Percentiles rank a stretch among this genome's conserved stretches.
Evolutionary conservation across 2,797 vertebrate genomes (phyloP).

Genomic region (Lithobates sylvaticus): DNA sequence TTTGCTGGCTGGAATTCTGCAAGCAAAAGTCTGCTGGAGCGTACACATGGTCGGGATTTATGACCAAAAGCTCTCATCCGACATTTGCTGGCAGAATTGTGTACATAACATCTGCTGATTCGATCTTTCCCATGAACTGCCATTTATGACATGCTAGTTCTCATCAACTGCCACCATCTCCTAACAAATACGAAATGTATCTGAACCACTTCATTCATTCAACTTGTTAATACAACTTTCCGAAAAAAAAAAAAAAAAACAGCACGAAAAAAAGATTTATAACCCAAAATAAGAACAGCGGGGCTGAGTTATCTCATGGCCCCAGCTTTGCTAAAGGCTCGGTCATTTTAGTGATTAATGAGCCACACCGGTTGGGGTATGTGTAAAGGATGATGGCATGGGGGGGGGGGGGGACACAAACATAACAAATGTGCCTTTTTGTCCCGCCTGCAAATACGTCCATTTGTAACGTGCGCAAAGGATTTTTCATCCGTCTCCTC

Average conservation of each 20-base stretch:
- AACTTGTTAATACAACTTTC: background rate
- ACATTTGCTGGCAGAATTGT: no score
- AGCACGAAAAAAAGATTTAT: background rate
- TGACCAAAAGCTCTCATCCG: no score
- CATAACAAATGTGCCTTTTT: constrained; percentile 57
- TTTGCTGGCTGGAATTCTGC: no score
- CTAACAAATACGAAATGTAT: no score
- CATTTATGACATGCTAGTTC: no score
- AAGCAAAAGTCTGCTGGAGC: no score
- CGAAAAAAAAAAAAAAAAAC: background rate
- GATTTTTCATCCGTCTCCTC: constrained; percentile 48
- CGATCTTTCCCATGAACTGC: no score
- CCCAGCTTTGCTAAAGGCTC: background rate
- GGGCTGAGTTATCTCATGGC: constrained; percentile 13
- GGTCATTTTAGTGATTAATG: constrained; percentile 51
- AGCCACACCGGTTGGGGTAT: background rate
- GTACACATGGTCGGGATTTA: no score
- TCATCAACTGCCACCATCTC: no score
- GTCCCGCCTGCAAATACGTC: constrained; percentile 41
- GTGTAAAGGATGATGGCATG: constrained; percentile 28
- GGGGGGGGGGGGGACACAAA: constrained; percentile 11
- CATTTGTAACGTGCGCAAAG: constrained; percentile 41
- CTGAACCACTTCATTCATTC: background rate
- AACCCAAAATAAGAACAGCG: background rate
- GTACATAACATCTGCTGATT: no score